Percentiles rank a stretch among this genome's conserved stretches.
Conservation (phyloP, 1,140 invertebrate genomes). For the Zophobas atratus region DNA sequence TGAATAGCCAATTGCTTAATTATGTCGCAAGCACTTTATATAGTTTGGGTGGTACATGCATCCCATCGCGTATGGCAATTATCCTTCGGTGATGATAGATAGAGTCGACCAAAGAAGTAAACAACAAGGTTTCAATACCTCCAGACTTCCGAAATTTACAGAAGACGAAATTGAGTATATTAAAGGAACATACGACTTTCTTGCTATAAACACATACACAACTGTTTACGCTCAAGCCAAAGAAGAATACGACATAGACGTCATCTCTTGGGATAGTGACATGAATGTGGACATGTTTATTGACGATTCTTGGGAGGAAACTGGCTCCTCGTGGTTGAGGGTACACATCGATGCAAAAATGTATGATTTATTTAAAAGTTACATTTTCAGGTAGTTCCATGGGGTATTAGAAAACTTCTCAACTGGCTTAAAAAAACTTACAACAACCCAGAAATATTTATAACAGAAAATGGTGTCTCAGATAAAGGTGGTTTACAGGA, state of each 20-base stretch:
- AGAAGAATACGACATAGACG: slow-evolving; percentile 65
- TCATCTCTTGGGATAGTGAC: slow-evolving; percentile 39
- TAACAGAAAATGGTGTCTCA: slow-evolving; percentile 75
- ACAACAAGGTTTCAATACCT: slow-evolving; percentile 72
- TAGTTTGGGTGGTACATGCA: slow-evolving; percentile 76
- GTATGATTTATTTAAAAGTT: neutral
- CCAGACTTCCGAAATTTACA: slow-evolving; percentile 77
- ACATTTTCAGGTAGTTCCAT: slow-evolving; percentile 62
- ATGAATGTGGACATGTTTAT: slow-evolving; percentile 5
- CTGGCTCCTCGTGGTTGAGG: slow-evolving; percentile 37
- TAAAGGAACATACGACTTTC: slow-evolving; percentile 74
- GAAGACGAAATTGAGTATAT: slow-evolving; percentile 72
- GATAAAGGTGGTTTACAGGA: slow-evolving; percentile 70
- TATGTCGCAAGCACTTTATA: too few species aligned
- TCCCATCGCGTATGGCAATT: slow-evolving; percentile 67
- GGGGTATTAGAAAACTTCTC: slow-evolving; percentile 71
- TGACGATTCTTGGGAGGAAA: slow-evolving; percentile 34
- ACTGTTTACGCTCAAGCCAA: slow-evolving; percentile 67
- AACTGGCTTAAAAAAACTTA: slow-evolving; percentile 73
- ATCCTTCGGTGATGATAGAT: slow-evolving; percentile 75
- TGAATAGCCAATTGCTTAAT: slow-evolving; percentile 51
- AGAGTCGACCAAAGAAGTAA: slow-evolving; percentile 73
- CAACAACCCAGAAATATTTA: slow-evolving; percentile 69
- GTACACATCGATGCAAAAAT: neutral
- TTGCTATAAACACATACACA: slow-evolving; percentile 75